Conservation (phyloP, 2,797 vertebrate genomes). For the Urosaurus nigricauda region DNA sequence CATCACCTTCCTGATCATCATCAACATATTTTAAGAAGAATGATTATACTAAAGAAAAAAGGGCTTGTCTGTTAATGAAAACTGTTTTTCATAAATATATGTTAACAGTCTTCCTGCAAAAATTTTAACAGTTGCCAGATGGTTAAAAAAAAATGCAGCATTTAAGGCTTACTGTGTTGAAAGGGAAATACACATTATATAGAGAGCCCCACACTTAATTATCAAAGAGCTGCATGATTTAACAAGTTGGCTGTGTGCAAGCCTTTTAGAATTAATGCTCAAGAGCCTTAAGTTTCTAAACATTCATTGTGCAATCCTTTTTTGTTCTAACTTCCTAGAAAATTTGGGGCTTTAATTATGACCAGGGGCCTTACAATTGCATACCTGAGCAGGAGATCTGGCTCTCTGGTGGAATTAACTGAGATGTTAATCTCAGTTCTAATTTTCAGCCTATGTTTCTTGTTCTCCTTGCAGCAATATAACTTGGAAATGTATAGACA, state of each 20-base stretch:
- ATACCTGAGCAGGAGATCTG: neutral
- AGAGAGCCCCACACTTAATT: slow-evolving; percentile 49
- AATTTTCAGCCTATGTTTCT: neutral
- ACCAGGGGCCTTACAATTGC: neutral
- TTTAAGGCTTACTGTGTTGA: slow-evolving; percentile 68
- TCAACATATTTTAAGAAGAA: slow-evolving; percentile 49
- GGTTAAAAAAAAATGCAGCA: slow-evolving; percentile 59
- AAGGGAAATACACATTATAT: slow-evolving; percentile 68
- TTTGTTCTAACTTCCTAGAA: slow-evolving; percentile 15
- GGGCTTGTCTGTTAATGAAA: slow-evolving; percentile 71
- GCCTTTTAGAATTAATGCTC: slow-evolving; percentile 61
- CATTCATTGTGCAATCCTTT: slow-evolving; percentile 26
- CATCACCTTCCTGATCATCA: slow-evolving; percentile 49
- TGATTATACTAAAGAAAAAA: slow-evolving; percentile 64
- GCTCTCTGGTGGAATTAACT: neutral
- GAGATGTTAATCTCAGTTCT: neutral
- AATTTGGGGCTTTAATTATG: slow-evolving; percentile 25
- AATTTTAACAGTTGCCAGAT: slow-evolving; percentile 72
- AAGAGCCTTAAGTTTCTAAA: slow-evolving; percentile 50
- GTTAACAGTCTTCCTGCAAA: slow-evolving; percentile 70
- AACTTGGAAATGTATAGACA: neutral
- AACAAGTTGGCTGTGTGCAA: slow-evolving; percentile 54
- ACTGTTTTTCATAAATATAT: slow-evolving; percentile 71
- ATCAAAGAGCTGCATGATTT: slow-evolving; percentile 64
- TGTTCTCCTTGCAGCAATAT: neutral